phyloP scores from a whole-genome alignment of 2,888 invertebrate genomes.

The Athalia rosae region DNA sequence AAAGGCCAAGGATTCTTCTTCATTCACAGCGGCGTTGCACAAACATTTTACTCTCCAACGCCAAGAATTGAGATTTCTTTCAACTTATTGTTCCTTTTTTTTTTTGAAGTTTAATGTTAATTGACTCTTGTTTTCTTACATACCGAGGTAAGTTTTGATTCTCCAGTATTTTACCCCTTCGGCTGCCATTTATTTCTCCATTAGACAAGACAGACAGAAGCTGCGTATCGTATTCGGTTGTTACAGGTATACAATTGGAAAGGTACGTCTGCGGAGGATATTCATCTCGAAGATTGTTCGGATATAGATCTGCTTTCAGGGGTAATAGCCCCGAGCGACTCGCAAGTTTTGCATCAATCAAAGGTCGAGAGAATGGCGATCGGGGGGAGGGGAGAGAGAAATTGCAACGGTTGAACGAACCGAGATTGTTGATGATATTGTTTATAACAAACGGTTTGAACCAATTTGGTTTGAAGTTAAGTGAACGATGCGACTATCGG shows the following conservation, averaged over 20 bases:
- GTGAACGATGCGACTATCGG: slow-evolving; percentile 3
- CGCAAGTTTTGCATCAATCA: slow-evolving; percentile 36
- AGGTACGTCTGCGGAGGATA: background rate
- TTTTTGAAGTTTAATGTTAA: no score
- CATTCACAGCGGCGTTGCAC: no score
- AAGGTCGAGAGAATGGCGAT: slow-evolving; percentile 1
- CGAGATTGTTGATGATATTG: slow-evolving; percentile 23
- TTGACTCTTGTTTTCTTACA: no score
- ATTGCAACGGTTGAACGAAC: background rate
- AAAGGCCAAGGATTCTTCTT: background rate
- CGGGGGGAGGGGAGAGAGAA: slow-evolving; percentile 1
- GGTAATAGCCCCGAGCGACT: slow-evolving; percentile 11
- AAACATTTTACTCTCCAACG: no score
- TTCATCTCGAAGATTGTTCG: slow-evolving; percentile 26
- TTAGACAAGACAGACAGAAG: slow-evolving; percentile 5
- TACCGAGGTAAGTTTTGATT: background rate
- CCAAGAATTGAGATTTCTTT: no score
- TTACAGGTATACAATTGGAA: slow-evolving; percentile 1
- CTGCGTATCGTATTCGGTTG: background rate
- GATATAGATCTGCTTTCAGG: slow-evolving; percentile 34
- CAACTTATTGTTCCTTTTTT: no score
- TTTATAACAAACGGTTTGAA: slow-evolving; percentile 37
- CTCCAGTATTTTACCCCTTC: background rate
- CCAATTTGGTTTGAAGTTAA: slow-evolving; percentile 31
- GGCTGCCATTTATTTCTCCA: background rate